Base-by-base conservation (phyloP, 2,888 invertebrate genomes). In the Drosophila quasianomalipes region DNA sequence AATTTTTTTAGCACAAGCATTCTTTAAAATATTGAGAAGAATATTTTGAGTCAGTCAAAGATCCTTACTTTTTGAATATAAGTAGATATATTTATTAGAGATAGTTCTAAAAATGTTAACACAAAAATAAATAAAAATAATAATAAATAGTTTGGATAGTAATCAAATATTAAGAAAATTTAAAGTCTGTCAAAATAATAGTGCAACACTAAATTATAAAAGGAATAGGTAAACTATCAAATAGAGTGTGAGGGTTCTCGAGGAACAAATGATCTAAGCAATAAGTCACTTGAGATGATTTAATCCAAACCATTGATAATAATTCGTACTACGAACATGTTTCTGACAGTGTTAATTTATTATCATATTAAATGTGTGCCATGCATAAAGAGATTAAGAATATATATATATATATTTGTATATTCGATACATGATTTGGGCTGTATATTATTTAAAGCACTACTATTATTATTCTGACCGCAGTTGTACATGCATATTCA, bases 401-500 rank as follows among this genome's bases (percentile, higher is more conserved):
- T 7, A 22, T 6, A 22, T 47, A 47, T 7, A 22, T 6, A 22
- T 47, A n/a, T n/a, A 12, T 19, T 9, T 7, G 3, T 12, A 14
- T 44, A 14, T 44, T 7, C 47, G 22, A 47, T 2, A 9, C 16
- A 26, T 16, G 7, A 7, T 22, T 26, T 47, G 26, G 4, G 1
- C 1, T 26, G 47, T 2, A 16, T 1, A 26, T 9, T 4, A 47
- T 47, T 26, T 16, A 2, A 16, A 9, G 26, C 4, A 47, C 9
- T 16, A 47, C 9, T 1, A 47, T 47, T 47, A 47, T 16, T 47
- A 47, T 26, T 26, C 26, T 26, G 19, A 26, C 47, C 47, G 1
- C 26, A 47, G 26, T 4, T 47, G 47, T 47, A 26, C 26, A 47
- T 35, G 47, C 26, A 49, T 52, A 54, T 35, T 65, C 64, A 26